Evolutionary conservation across 2,113 vertebrate species (phyloP), one percentile per base, ranked within the genome.

Genomic region (Patagioenas fasciata): DNA sequence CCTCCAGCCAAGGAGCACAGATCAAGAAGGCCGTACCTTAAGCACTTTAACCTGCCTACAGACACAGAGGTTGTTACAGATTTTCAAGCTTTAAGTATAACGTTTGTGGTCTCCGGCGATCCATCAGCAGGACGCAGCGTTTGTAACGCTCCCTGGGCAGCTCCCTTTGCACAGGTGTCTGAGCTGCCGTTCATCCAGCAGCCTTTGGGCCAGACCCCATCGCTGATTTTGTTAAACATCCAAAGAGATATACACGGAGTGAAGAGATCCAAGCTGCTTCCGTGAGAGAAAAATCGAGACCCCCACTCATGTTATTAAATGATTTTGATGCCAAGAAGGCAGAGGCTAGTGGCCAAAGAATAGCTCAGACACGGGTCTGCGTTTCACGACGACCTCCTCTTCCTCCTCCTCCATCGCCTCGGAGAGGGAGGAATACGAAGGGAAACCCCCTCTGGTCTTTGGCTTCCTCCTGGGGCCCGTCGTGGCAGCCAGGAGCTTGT

Each of bases 401-500:
- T 87, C 85, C 3, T 98, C 98, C 1, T 98, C 98, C n/a, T 88
- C 96, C 2, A 58, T 19, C 2, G 89, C 92, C 71, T 97, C 96
- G 0, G 94, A 91, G 50, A 97, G 93, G 7, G 98, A 98, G 2
- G 97, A 88, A 36, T 98, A 97, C 0, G 98, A 98, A 5, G 95
- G 95, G 21, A 98, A 95, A 5, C 95, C 96, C 0, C 96, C 84
- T 34, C 98, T 98, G 60, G 92, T 95, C 96, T 98, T 99, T 7
- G 97, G 79, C 97, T 98, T 99, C 90, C 98, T 99, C 91, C 97
- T 99, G 1, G 97, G 92, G 21, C 91, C 98, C 0, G 96, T 62
- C 4, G 98, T 97, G 18, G 98, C 97, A 48, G 98, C 98, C 91
- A 99, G 98, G 58, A 99, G 97, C 71, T 98, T 99, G 92, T 98